These are phyloP conservation scores for Embiotoca jacksoni DNA, from an alignment of 2,113 vertebrate species.

Conservation along the genomic window DNA sequence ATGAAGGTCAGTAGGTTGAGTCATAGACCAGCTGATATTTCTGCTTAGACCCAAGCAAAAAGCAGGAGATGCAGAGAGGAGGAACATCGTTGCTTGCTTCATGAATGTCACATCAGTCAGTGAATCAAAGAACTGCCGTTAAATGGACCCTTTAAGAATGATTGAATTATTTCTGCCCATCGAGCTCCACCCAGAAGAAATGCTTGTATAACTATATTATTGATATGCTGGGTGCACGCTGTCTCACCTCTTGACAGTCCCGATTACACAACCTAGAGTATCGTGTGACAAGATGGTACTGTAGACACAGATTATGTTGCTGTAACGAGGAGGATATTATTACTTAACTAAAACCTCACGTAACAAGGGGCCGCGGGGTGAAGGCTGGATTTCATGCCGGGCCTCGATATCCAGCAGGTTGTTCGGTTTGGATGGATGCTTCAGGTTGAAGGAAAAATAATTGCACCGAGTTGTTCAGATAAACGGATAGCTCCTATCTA, in stretches of 20 bases:
- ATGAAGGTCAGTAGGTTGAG: background rate
- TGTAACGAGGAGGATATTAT: constrained; percentile 39
- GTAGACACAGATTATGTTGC: constrained; percentile 44
- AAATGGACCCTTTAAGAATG: background rate
- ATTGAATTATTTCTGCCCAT: background rate
- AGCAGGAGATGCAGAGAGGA: background rate
- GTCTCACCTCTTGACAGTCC: constrained; percentile 26
- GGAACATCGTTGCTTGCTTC: background rate
- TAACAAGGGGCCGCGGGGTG: background rate
- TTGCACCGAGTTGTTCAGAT: background rate
- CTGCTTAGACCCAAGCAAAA: background rate
- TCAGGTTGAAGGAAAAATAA: no score
- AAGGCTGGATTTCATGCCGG: constrained; percentile 12
- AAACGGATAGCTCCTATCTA: background rate
- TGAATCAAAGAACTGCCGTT: fast-evolving
- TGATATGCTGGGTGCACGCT: constrained; percentile 10
- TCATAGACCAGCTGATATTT: background rate
- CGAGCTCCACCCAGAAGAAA: background rate
- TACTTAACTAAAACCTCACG: constrained; percentile 59
- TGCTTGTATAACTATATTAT: constrained; percentile 1
- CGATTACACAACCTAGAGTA: constrained; percentile 36
- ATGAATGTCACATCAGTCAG: background rate
- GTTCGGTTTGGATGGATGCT: background rate
- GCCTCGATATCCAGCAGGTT: constrained; percentile 2
- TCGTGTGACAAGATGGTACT: constrained; percentile 45